Conservation (phyloP, 2,888 invertebrate species). For the Heliconius erato region DNA sequence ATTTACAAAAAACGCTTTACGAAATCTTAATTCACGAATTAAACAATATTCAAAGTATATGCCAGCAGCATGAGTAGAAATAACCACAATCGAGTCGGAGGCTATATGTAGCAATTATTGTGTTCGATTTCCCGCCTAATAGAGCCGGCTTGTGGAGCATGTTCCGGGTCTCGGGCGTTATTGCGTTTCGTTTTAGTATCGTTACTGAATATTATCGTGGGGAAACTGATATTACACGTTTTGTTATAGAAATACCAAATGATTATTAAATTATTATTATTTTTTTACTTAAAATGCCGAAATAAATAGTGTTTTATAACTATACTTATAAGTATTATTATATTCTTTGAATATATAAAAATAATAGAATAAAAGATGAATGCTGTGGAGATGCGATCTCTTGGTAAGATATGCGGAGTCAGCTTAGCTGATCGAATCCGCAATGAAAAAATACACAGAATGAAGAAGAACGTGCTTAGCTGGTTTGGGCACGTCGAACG, state of each 20-base stretch:
- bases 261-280: neutral
- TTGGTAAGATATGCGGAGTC: too few relatives aligned
- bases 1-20: neutral
- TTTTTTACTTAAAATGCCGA: neutral
- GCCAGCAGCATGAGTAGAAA: neutral
- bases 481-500: too few relatives aligned
- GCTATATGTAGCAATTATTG: conserved; percentile 35
- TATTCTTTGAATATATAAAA: neutral
- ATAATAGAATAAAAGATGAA: too few relatives aligned
- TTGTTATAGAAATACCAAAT: neutral
- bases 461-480: too few relatives aligned
- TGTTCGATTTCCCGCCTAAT: conserved; percentile 38
- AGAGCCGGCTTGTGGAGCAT: conserved; percentile 15
- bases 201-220: neutral
- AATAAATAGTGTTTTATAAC: too few relatives aligned
- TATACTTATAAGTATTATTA: too few relatives aligned
- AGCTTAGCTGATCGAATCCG: too few relatives aligned
- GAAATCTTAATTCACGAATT: neutral
- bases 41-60: neutral
- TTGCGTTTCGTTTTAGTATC: conserved; percentile 34
- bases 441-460: too few relatives aligned
- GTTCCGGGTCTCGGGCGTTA: neutral
- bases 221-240: neutral
- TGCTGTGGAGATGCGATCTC: too few relatives aligned
- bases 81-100: conserved; percentile 11